phyloP scores from a whole-genome alignment of 1,140 invertebrate species.

The Antheraea mylitta region DNA sequence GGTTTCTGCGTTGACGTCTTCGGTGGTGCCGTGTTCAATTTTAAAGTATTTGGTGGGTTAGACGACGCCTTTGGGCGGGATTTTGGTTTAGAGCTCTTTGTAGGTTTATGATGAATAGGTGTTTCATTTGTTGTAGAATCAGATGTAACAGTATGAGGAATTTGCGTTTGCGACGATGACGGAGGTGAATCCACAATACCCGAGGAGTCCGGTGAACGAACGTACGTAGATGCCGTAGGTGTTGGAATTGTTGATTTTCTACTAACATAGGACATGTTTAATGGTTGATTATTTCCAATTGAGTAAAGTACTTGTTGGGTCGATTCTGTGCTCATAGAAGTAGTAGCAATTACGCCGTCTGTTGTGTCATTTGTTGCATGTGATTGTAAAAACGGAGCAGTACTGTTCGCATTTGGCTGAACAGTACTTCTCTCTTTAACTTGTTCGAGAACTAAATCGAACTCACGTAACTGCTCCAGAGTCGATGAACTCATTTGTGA shows the following conservation, averaged over 20 bases:
- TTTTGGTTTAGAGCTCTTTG: conserved; percentile 73
- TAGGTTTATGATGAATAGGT: conserved; percentile 52
- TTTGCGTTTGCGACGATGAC: conserved; percentile 56
- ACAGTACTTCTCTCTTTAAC: conserved; percentile 86
- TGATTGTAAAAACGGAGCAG: conserved; percentile 36
- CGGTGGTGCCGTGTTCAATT: conserved; percentile 83
- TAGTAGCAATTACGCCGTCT: conserved; percentile 40
- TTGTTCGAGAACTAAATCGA: conserved; percentile 90
- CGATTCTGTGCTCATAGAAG: conserved; percentile 34
- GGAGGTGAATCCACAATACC: conserved; percentile 62
- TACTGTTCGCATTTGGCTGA: conserved; percentile 54
- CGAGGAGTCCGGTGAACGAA: conserved; percentile 67
- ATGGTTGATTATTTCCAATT: conserved; percentile 63
- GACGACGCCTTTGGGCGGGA: conserved; percentile 78
- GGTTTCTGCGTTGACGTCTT: conserved; percentile 86
- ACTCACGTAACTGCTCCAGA: conserved; percentile 88
- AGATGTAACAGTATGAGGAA: conserved; percentile 56
- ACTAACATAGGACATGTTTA: conserved; percentile 73
- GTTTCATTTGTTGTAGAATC: conserved; percentile 74
- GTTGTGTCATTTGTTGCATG: conserved; percentile 47
- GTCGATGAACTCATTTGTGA: conserved; percentile 81
- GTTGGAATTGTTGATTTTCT: conserved; percentile 56
- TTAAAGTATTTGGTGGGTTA: conserved; percentile 80
- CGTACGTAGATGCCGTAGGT: conserved; percentile 51
- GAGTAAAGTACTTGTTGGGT: conserved; percentile 71